These are phyloP conservation scores for Plagodis pulveraria DNA, from an alignment of 2,888 invertebrate genomes.

Conservation along the genomic window DNA sequence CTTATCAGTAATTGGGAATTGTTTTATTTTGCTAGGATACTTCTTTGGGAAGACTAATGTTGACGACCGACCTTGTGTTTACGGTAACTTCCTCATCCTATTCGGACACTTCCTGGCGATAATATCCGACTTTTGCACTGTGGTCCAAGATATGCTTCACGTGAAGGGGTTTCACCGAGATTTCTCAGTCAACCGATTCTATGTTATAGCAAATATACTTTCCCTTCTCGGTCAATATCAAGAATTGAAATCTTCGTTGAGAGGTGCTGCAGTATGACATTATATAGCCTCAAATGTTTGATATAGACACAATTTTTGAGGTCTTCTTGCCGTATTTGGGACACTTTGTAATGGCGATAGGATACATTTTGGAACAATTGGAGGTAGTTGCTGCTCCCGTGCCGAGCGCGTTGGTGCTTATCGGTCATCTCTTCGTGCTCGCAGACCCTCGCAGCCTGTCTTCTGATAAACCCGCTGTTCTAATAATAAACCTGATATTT, in stretches of 20 bases:
- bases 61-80: slow-evolving; percentile 32
- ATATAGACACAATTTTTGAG: slow-evolving; percentile 41
- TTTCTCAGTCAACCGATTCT: slow-evolving; percentile 45
- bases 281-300: slow-evolving; percentile 46
- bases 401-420: slow-evolving; percentile 66
- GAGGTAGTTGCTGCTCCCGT: slow-evolving; percentile 57
- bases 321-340: slow-evolving; percentile 64
- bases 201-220: slow-evolving; percentile 50
- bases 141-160: slow-evolving; percentile 41
- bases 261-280: slow-evolving; percentile 19
- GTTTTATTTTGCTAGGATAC: slow-evolving; percentile 48
- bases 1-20: slow-evolving; percentile 46
- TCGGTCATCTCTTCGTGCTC: slow-evolving; percentile 67
- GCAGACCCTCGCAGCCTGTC: slow-evolving; percentile 57
- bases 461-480: slow-evolving; percentile 50
- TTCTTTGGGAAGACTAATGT: slow-evolving; percentile 41
- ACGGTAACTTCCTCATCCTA: slow-evolving; percentile 45
- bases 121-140: slow-evolving; percentile 40
- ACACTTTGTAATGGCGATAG: slow-evolving; percentile 66
- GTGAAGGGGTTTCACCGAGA: slow-evolving; percentile 34
- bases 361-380: slow-evolving; percentile 69
- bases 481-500: slow-evolving; percentile 60
- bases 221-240: slow-evolving; percentile 53
- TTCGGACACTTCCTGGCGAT: slow-evolving; percentile 46
- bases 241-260: slow-evolving; percentile 41